Evolutionary conservation across 2,888 invertebrate species (phyloP).

Genomic region (Xestia rhomboidea): DNA sequence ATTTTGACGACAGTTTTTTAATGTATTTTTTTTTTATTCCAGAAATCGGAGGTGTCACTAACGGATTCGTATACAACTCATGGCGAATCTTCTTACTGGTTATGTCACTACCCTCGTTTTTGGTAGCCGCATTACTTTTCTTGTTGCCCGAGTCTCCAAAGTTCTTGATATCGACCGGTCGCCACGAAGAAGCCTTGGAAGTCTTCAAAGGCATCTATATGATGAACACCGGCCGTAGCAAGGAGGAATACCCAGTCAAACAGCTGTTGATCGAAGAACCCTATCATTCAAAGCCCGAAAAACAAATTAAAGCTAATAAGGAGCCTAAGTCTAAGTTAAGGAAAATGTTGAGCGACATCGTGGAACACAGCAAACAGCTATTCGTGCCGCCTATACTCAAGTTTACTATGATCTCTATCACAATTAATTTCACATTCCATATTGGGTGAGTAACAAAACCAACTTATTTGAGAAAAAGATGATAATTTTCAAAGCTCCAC

Average conservation of each 20-base stretch:
- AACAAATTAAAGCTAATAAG: conserved; percentile 91
- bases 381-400: conserved; percentile 95
- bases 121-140: conserved; percentile 95
- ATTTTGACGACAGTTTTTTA: too few relatives aligned
- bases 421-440: conserved; percentile 97
- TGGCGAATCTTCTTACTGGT: conserved; percentile 97
- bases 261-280: conserved; percentile 92
- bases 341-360: conserved; percentile 94
- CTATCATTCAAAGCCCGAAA: conserved; percentile 87
- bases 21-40: conserved; percentile 51
- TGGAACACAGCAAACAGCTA: conserved; percentile 95
- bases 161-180: conserved; percentile 95
- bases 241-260: conserved; percentile 94
- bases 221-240: conserved; percentile 94
- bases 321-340: conserved; percentile 92
- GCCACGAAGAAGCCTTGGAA: conserved; percentile 94
- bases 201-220: conserved; percentile 95
- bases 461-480: neutral
- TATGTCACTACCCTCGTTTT: conserved; percentile 96
- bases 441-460: conserved; percentile 92
- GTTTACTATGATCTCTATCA: conserved; percentile 95
- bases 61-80: conserved; percentile 95
- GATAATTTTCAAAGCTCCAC: neutral
- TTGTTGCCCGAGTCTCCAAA: conserved; percentile 97
- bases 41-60: conserved; percentile 93